Percentiles rank a stretch among this genome's conserved stretches.
These are phyloP conservation scores for Lonchura striata DNA, from an alignment of 2,113 vertebrate genomes.

Conservation along the genomic window DNA sequence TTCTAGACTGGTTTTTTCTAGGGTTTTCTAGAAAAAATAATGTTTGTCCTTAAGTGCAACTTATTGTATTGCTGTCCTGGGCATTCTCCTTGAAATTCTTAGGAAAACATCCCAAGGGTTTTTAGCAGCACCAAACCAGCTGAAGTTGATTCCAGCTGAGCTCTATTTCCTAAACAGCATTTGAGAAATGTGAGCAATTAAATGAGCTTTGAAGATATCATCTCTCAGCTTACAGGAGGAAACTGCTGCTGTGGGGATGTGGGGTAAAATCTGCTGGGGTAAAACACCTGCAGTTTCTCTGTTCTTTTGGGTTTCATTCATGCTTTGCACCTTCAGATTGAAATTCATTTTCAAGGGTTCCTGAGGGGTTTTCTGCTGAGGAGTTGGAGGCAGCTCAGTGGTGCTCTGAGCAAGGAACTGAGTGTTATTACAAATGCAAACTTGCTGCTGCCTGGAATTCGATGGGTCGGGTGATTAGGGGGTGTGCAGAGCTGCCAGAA, in stretches of 20 bases:
- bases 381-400: not conserved
- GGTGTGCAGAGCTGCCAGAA: not conserved
- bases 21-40: not conserved
- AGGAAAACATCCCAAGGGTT: not conserved
- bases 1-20: not conserved
- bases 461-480: not conserved
- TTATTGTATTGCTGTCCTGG: not conserved
- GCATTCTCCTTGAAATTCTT: not conserved
- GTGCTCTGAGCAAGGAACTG: not conserved
- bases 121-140: conserved; percentile 3
- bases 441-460: not conserved
- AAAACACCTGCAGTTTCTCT: not conserved
- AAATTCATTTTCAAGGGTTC: fast-evolving
- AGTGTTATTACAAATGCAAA: not conserved
- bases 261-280: not conserved
- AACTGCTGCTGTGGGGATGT: not conserved
- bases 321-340: not conserved
- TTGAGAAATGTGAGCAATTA: not conserved
- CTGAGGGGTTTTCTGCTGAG: fast-evolving
- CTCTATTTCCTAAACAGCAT: not conserved
- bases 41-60: not conserved
- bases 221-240: not conserved
- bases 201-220: conserved; percentile 1
- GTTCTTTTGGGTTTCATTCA: fast-evolving
- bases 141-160: not conserved